Base-by-base conservation (phyloP, 2,888 invertebrate genomes). In the Stegana nigrithorax region DNA sequence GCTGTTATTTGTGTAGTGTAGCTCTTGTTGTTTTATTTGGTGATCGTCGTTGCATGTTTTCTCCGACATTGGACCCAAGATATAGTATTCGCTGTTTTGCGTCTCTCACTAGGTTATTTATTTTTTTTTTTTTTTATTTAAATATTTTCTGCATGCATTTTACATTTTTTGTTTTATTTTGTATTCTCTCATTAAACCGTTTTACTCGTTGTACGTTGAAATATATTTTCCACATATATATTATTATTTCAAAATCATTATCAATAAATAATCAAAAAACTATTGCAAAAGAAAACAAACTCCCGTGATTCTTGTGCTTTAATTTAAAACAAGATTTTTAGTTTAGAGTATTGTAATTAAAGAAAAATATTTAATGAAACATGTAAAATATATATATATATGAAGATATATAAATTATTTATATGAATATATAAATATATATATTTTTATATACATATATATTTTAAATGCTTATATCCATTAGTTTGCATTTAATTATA, bases 51-150 rank as follows among this genome's bases (percentile, higher is more conserved):
- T 71, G 76, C 76, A 76, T 75, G 69, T 71, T 78, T 69, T 70
- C 71, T 69, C 69, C 71, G 73, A 79, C 80, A 76, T 78, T 78
- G 80, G 80, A 80, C 78, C 78, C 80, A 70, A 72, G 64, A 51
- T 67, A 70, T 62, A 68, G 21, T 55, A 42, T 47, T 59, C 39
- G 60, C 58, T 65, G 55, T 64, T 65, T 32, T 60, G 60, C 59
- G 25, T 55, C 4, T 6, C 32, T 65, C 45, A 21, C 36, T 29
- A 50, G 26, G 5, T 44, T 25, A 56, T 55, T 60, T 42, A 44
- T 42, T 45, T 36, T 58, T 62, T 42, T 63, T 44, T 5, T 61
- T 59, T 36, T 60, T 25, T 39, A 47, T 60, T 56, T 62, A 26
- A 44, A 47, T 53, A 50, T 26, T 45, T 26, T 59, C n/a, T n/a